phyloP scores from a whole-genome alignment of 1,140 invertebrate species.

The Amyelois transitella region DNA sequence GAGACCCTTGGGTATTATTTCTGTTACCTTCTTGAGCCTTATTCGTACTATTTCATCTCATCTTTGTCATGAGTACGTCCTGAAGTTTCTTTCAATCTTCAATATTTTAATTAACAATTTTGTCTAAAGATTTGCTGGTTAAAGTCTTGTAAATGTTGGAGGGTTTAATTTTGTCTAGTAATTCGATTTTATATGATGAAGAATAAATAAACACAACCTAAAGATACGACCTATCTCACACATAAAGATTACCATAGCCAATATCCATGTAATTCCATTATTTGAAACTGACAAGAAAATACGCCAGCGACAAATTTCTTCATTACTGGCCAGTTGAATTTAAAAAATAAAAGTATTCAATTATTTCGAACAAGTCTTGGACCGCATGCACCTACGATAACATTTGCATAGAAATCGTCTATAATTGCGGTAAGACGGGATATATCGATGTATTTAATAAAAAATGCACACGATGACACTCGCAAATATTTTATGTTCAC shows the following conservation, averaged over 20 bases:
- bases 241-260: not conserved
- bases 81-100: too few relatives aligned
- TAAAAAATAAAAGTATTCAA: constrained; percentile 8
- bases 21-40: too few relatives aligned
- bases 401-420: constrained; percentile 34
- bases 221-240: not conserved
- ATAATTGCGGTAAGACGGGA: constrained; percentile 10
- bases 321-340: not conserved
- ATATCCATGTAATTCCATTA: not conserved
- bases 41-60: too few relatives aligned
- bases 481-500: constrained; percentile 2
- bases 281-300: not conserved
- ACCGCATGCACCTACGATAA: not conserved
- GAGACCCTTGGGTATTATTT: too few relatives aligned
- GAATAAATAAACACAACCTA: too few relatives aligned
- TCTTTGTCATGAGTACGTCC: too few relatives aligned
- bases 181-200: too few relatives aligned
- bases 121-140: too few relatives aligned
- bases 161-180: too few relatives aligned
- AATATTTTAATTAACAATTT: too few relatives aligned
- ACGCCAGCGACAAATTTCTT: not conserved
- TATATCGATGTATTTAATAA: constrained; percentile 6
- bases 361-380: constrained; percentile 14
- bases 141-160: too few relatives aligned
- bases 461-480: constrained; percentile 14